phyloP scores from a whole-genome alignment of 1,140 invertebrate species.

The Streblospio benedicti region DNA sequence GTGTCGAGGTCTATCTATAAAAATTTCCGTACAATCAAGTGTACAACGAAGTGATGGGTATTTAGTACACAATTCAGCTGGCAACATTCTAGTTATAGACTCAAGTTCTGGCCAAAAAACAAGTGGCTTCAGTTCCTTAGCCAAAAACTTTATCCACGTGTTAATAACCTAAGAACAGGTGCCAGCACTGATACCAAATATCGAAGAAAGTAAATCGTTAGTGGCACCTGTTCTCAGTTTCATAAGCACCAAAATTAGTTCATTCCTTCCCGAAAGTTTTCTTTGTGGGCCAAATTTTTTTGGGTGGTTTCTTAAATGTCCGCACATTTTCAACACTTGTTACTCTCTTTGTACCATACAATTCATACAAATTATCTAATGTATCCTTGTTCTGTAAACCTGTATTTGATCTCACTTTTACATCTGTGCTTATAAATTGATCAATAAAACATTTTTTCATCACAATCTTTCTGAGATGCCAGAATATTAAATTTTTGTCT shows the following conservation, averaged over 20 bases:
- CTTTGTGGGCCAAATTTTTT: background rate
- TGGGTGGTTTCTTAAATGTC: background rate
- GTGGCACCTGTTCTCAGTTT: slow-evolving; percentile 4
- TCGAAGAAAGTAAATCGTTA: background rate
- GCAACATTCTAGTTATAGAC: background rate
- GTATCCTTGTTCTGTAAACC: slow-evolving; percentile 1
- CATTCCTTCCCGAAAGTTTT: background rate
- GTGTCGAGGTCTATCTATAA: slow-evolving; percentile 1
- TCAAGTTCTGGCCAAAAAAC: background rate
- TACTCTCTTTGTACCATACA: background rate
- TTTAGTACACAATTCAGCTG: background rate
- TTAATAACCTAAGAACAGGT: background rate
- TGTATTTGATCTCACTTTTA: slow-evolving; percentile 2
- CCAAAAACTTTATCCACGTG: background rate
- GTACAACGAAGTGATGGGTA: slow-evolving; percentile 6
- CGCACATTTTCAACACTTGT: background rate
- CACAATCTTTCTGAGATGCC: background rate
- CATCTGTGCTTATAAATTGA: background rate
- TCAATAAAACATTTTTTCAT: background rate
- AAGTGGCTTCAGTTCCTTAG: slow-evolving; percentile 3
- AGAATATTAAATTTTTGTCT: no score
- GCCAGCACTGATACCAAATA: background rate
- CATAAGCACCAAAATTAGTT: slow-evolving; percentile 1
- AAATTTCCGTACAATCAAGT: slow-evolving; percentile 6
- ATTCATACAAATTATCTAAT: background rate